phyloP scores from a whole-genome alignment of 2,888 invertebrate species.

The Tetheella fluctuosa region DNA sequence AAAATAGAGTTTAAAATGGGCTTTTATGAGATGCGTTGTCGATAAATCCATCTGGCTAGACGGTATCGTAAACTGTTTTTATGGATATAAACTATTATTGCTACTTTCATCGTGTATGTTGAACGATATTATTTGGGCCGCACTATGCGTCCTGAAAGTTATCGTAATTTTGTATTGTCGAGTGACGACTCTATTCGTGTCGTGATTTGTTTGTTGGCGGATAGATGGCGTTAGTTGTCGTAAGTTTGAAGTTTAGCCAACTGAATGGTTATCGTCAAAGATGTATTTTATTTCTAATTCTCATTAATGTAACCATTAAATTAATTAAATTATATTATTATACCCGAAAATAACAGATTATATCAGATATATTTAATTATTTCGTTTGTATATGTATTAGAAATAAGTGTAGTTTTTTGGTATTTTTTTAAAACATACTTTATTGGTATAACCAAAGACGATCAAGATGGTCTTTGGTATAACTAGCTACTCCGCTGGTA shows the following conservation, averaged over 20 bases:
- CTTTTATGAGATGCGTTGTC: conserved; percentile 23
- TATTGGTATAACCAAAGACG: too few relatives aligned
- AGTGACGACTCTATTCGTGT: conserved; percentile 11
- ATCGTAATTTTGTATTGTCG: conserved; percentile 12
- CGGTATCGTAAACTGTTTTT: conserved; percentile 64
- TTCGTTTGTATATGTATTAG: too few relatives aligned
- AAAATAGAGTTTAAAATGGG: conserved; percentile 4
- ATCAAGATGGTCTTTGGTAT: too few relatives aligned
- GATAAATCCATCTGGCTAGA: conserved; percentile 64
- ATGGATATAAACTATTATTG: conserved; percentile 60
- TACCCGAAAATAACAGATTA: too few relatives aligned
- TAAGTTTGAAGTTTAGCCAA: not conserved
- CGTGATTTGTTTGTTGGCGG: not conserved
- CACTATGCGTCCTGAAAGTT: conserved; percentile 14
- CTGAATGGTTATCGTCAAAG: too few relatives aligned
- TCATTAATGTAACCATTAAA: too few relatives aligned
- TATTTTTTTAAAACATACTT: too few relatives aligned
- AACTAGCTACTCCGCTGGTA: too few relatives aligned
- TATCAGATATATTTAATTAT: too few relatives aligned
- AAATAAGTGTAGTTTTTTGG: too few relatives aligned
- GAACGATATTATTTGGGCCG: conserved; percentile 22
- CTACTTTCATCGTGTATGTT: conserved; percentile 43
- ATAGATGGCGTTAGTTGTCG: conserved; percentile 14
- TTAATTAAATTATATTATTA: too few relatives aligned
- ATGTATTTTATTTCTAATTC: too few relatives aligned